phyloP scores from a whole-genome alignment of 1,140 invertebrate species.

The Aphaenogaster floridana region DNA sequence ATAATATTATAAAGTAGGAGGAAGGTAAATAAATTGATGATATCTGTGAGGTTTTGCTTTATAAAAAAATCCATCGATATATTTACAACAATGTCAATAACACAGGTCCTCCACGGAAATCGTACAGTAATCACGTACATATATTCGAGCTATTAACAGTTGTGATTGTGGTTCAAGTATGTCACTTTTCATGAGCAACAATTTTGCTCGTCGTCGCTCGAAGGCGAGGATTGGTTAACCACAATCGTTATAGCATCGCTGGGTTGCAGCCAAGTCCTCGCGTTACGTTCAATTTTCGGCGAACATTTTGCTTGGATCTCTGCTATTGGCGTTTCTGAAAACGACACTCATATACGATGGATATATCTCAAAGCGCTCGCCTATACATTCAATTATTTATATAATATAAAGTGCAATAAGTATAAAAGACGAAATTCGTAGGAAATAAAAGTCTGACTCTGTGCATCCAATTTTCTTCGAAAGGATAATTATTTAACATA shows the following conservation, averaged over 20 bases:
- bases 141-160: conserved; percentile 35
- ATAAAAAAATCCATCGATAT: conserved; percentile 21
- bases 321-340: conserved; percentile 29
- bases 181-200: conserved; percentile 19
- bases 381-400: neutral
- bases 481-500: neutral
- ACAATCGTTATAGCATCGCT: conserved; percentile 45
- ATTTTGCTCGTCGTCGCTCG: conserved; percentile 26
- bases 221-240: conserved; percentile 26
- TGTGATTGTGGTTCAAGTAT: neutral
- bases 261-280: conserved; percentile 18
- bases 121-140: neutral
- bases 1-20: neutral
- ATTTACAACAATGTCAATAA: conserved; percentile 36
- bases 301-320: neutral
- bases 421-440: neutral
- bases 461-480: neutral
- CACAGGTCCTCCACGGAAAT: neutral
- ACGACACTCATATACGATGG: neutral
- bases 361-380: neutral
- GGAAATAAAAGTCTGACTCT: neutral
- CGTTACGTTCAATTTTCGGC: conserved; percentile 26
- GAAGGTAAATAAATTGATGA: conserved; percentile 23
- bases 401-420: neutral
- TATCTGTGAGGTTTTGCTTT: neutral